A percentile compares a stretch with the other conserved stretches of the same genome.
These are phyloP conservation scores for Autographa gamma DNA, from an alignment of 2,888 invertebrate species.

Conservation along the genomic window DNA sequence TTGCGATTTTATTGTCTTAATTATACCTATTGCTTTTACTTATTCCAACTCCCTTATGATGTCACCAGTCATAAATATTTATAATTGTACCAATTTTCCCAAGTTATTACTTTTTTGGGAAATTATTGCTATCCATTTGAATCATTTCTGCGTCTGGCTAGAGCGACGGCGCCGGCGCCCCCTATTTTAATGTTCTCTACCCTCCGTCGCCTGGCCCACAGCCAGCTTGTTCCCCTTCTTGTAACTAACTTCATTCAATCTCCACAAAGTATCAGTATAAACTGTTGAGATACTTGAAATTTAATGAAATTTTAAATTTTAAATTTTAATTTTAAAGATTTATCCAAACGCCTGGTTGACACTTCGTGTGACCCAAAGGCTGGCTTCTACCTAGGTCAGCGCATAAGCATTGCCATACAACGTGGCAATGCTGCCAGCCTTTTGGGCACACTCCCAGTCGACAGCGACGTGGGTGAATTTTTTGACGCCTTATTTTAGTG, in stretches of 20 bases:
- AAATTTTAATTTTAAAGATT: too few relatives aligned
- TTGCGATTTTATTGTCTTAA: too few relatives aligned
- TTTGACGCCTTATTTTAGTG: too few relatives aligned
- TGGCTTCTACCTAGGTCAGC: too few relatives aligned
- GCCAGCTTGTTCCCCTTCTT: conserved; percentile 65
- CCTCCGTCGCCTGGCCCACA: conserved; percentile 61
- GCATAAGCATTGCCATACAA: too few relatives aligned
- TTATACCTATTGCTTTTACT: not conserved
- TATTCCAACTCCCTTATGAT: not conserved
- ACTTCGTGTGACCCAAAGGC: too few relatives aligned
- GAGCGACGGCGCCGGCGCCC: conserved; percentile 66
- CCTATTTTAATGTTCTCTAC: conserved; percentile 49
- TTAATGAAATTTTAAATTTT: too few relatives aligned
- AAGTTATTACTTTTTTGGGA: conserved; percentile 13
- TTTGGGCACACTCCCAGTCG: too few relatives aligned
- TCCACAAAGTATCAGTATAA: conserved; percentile 45
- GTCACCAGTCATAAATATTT: not conserved
- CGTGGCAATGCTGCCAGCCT: too few relatives aligned
- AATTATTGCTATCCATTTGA: conserved; percentile 19
- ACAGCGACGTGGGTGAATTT: too few relatives aligned
- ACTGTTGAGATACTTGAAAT: conserved; percentile 2
- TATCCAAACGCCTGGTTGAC: too few relatives aligned
- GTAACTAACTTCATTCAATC: conserved; percentile 58
- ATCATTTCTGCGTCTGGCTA: conserved; percentile 46
- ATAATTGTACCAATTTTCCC: not conserved